Evolutionary conservation across 2,888 invertebrate genomes (phyloP), one percentile per base, ranked within the genome.

Genomic region (Limulus polyphemus): DNA sequence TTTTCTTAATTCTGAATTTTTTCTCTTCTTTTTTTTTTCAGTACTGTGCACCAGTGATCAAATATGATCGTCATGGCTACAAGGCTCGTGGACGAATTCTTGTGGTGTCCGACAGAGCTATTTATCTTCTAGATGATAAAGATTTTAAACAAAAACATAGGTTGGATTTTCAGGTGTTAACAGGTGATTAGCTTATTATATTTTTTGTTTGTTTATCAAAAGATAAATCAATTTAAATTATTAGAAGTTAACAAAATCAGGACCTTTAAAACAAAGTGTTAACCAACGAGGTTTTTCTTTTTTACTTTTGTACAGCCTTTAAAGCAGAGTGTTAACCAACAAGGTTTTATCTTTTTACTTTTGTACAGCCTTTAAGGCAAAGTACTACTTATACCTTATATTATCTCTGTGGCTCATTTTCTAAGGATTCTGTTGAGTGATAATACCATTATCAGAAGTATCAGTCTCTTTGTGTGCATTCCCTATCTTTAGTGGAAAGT

Each of bases 11-110:
- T 46, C 11, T 55, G 14, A 47, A 32, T 63, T 57, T 49, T 55
- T 2, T n/a, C n/a, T n/a, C n/a, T n/a, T n/a, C n/a, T n/a, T n/a
- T n/a, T 56, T 16, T 54, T 54, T 54, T 54, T 56, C 50, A 62
- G 87, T 85, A 88, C 72, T 82, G 83, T 0, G 83, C 86, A 54
- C 81, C 83, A 57, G 88, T 88, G 13, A 83, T 85, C 60, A 94
- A 94, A 76, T 93, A 86, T 78, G 93, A 94, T 80, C 83, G 94
- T 0, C 90, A 89, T 74, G 92, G 93, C 11, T 93, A 94, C 80
- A 92, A 91, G 77, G 84, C 88, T 0, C 83, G 93, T 47, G 85
- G 86, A 69, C 83, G 93, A 65, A 82, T 87, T 1, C 79, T 92
- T 61, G 79, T 92, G 48, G 80, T 92, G 14, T 90, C 90, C 7